These are phyloP conservation scores for Poeciliopsis paucimaculata DNA, from an alignment of 2,797 vertebrate genomes.

Conservation along the genomic window DNA sequence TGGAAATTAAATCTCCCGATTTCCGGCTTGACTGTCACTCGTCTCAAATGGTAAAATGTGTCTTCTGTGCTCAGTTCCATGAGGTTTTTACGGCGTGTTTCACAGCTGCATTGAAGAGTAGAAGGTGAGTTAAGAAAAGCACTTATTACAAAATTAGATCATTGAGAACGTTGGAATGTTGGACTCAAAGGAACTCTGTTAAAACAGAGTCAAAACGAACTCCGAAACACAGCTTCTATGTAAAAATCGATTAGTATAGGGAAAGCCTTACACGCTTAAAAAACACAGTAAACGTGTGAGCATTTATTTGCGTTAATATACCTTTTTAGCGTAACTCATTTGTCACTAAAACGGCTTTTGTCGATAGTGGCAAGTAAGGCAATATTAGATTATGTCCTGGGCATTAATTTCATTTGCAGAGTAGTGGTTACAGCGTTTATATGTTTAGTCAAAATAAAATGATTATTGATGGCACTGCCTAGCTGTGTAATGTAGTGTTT, in stretches of 20 bases:
- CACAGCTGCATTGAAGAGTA: background rate
- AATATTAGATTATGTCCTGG: background rate
- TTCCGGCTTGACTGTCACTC: slow-evolving; percentile 9
- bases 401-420: background rate
- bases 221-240: background rate
- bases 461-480: background rate
- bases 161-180: background rate
- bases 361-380: background rate
- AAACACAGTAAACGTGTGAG: background rate
- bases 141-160: background rate
- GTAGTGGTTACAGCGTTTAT: background rate
- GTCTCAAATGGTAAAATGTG: background rate
- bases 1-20: background rate
- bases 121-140: slow-evolving; percentile 24
- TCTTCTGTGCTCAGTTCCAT: background rate
- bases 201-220: background rate
- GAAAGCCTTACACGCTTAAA: background rate
- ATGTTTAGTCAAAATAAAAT: background rate
- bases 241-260: background rate
- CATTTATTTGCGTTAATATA: background rate
- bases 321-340: background rate
- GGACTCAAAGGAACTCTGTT: background rate
- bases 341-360: background rate
- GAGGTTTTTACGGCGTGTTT: background rate
- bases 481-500: background rate